These are phyloP conservation scores for Caenorhabditis auriculariae DNA, from an alignment of 2,888 invertebrate genomes.

Conservation along the genomic window DNA sequence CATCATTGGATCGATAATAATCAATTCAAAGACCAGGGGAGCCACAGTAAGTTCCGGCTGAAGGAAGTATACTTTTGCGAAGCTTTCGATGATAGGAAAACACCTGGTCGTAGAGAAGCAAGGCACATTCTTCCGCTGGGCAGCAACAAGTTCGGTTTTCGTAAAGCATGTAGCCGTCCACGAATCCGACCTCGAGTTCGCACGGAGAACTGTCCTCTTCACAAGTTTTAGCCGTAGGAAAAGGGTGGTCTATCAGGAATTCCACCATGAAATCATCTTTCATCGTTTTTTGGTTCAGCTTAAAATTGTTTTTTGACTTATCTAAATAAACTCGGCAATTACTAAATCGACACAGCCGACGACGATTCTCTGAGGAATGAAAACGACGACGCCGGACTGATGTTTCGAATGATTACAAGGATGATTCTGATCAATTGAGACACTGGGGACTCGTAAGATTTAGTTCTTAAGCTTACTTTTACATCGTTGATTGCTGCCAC, in stretches of 20 bases:
- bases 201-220: neutral
- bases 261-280: neutral
- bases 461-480: too few relatives aligned
- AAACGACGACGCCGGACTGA: neutral
- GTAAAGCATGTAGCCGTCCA: conserved; percentile 5
- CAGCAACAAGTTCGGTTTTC: conserved; percentile 21
- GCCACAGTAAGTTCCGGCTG: neutral
- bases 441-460: neutral
- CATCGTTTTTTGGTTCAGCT: neutral
- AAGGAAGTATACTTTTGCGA: neutral
- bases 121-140: conserved; percentile 1
- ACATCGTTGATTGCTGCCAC: too few relatives aligned
- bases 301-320: neutral
- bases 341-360: neutral
- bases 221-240: conserved; percentile 9
- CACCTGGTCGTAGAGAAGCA: conserved; percentile 11
- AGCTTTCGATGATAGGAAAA: neutral
- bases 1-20: too few relatives aligned
- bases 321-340: neutral
- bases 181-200: conserved; percentile 9
- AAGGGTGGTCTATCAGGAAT: conserved; percentile 13
- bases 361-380: neutral
- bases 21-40: too few relatives aligned
- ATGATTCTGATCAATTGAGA: neutral
- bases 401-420: neutral